A percentile compares a stretch with the other conserved stretches of the same genome.
These are phyloP conservation scores for Macaca mulatta DNA, from an alignment of 2,113 vertebrate genomes.

Conservation along the genomic window DNA sequence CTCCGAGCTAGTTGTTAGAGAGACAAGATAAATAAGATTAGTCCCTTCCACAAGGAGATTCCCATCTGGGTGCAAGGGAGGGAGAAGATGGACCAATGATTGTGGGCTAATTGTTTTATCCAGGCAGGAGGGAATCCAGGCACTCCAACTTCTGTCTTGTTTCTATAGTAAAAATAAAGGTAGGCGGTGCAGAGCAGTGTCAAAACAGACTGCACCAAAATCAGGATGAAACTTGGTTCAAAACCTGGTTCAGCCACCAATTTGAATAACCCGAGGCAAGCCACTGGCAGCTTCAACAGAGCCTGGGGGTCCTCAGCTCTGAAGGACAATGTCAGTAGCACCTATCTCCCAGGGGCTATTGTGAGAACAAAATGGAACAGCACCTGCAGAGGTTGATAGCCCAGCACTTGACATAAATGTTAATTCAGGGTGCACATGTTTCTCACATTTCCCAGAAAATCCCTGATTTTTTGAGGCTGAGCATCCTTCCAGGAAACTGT, in stretches of 20 bases:
- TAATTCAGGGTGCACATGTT: neutral
- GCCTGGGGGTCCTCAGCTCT: neutral
- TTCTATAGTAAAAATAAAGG: neutral
- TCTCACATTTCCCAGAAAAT: neutral
- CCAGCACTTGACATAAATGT: neutral
- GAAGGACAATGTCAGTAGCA: neutral
- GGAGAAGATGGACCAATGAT: neutral
- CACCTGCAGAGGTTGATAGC: neutral
- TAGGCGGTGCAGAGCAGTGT: neutral
- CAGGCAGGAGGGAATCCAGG: neutral
- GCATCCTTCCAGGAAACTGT: neutral
- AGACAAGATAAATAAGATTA: constrained; percentile 18
- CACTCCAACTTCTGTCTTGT: neutral
- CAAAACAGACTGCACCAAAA: neutral
- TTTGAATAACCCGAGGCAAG: neutral
- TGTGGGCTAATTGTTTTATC: neutral
- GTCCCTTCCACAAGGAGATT: neutral
- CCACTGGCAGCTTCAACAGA: neutral
- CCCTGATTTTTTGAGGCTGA: neutral
- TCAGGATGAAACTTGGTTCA: neutral
- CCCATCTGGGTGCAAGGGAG: neutral
- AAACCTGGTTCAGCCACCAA: neutral
- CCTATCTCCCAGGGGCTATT: neutral
- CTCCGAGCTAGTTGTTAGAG: neutral
- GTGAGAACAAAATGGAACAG: neutral